Percentiles rank a stretch among this genome's conserved stretches.
Evolutionary conservation across 2,888 invertebrate species (phyloP).

Genomic region (Pegoplata infirma): DNA sequence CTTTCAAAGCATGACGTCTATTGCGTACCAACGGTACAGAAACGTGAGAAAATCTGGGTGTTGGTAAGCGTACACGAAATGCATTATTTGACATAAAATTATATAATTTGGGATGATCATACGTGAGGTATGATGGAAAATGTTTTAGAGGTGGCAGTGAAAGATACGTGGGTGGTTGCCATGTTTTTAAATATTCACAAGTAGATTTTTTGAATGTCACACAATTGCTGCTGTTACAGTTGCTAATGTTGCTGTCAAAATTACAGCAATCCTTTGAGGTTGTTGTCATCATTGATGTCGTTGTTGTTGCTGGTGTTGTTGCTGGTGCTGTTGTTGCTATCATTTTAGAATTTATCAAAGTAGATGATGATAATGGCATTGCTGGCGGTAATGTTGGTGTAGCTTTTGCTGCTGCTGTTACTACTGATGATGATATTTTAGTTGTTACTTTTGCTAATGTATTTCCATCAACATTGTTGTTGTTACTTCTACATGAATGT

Average conservation of each 20-base stretch:
- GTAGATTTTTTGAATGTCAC: background rate
- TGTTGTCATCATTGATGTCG: background rate
- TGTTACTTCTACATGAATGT: too few species aligned
- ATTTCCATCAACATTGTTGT: background rate
- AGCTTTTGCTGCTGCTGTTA: background rate
- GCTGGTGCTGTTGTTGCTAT: background rate
- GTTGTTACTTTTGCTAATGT: background rate
- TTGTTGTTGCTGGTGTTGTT: background rate
- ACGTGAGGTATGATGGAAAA: slow-evolving; percentile 30
- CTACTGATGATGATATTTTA: background rate
- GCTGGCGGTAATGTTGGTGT: background rate
- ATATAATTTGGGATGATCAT: slow-evolving; percentile 50
- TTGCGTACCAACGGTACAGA: slow-evolving; percentile 63
- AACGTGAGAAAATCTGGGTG: slow-evolving; percentile 62
- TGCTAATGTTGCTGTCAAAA: background rate
- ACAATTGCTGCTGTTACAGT: background rate
- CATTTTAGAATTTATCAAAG: background rate
- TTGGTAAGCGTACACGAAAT: slow-evolving; percentile 59
- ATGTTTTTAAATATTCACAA: slow-evolving; percentile 52
- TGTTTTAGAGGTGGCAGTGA: background rate
- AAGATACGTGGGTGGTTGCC: slow-evolving; percentile 48
- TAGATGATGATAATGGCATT: slow-evolving; percentile 3
- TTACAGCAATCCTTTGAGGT: background rate
- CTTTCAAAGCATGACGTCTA: slow-evolving; percentile 64
- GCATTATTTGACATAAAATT: slow-evolving; percentile 51